Percentiles rank a stretch among this genome's conserved stretches.
Evolutionary conservation across 1,140 invertebrate genomes (phyloP).

Genomic region (Chrysopa pallens): DNA sequence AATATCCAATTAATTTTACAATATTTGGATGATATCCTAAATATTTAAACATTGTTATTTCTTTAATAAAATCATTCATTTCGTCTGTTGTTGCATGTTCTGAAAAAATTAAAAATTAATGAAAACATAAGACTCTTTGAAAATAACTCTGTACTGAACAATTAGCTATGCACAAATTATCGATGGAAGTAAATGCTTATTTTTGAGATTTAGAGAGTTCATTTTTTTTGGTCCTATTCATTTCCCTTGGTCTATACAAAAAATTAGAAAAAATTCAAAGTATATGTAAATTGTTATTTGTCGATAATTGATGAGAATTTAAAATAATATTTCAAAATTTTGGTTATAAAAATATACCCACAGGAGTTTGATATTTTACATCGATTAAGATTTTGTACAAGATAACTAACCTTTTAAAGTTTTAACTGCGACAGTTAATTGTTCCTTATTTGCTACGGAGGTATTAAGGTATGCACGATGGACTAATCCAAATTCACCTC

Average conservation of each 20-base stretch:
- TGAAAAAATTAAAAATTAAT: conserved; percentile 9
- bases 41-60: conserved; percentile 63
- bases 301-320: too few relatives aligned
- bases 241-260: too few relatives aligned
- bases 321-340: too few relatives aligned
- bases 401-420: conserved; percentile 48
- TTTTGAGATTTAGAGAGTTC: not conserved
- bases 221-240: not conserved
- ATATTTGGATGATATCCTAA: conserved; percentile 62
- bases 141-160: not conserved
- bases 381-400: too few relatives aligned
- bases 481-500: conserved; percentile 57
- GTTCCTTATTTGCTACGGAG: conserved; percentile 26
- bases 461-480: conserved; percentile 35
- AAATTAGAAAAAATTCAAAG: too few relatives aligned
- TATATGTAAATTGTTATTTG: too few relatives aligned
- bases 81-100: conserved; percentile 34
- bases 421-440: conserved; percentile 49
- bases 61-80: conserved; percentile 45
- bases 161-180: not conserved
- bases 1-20: conserved; percentile 60
- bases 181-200: not conserved
- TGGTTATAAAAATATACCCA: too few relatives aligned
- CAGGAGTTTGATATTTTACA: too few relatives aligned
- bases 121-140: not conserved